Base-by-base conservation (phyloP, 2,888 invertebrate species). In the Pemphredon lugubris region DNA sequence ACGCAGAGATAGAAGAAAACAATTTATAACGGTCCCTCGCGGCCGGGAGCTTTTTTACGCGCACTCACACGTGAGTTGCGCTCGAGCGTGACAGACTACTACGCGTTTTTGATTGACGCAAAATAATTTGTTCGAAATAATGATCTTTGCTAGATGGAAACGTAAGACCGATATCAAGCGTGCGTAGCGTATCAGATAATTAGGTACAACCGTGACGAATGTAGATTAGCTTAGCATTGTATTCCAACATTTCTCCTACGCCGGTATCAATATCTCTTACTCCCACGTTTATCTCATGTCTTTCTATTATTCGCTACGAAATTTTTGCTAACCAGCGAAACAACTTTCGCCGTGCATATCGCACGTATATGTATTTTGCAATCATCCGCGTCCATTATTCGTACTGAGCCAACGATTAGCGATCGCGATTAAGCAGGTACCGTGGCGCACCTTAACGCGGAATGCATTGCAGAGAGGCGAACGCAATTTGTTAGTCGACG, bases 1-100 rank as follows among this genome's bases (percentile, higher is more conserved):
- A 68, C 68, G 59, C n/a, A 18, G 14, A 48, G 59, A 42, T 59
- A 68, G 48, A 59, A 59, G 42, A 68, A 54, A 59, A 51, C 47
- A 68, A 44, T 68, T 67, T 68, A 42, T 59, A 68, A 42, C 26
- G 26, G 26, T 26, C 54, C 21, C n/a, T n/a, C n/a, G n/a, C n/a
- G n/a, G n/a, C n/a, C 40, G 34, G 53, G 32, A 59, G 48, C 48
- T 39, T 26, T 34, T 69, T 60, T 54, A 69, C 48, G 59, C 59
- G 53, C 54, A 69, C 68, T 69, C 69, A 54, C 69, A 68, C 68
- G 59, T 59, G 69, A 69, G 68, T 69, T 68, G 59, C 69, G 68
- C 48, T 53, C 54, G 69, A 59, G 69, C 68, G 69, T n/a, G n/a
- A n/a, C 59, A 59, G 53, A 69, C 68, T 53, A 21, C 2, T 30